Base-by-base conservation (phyloP, 2,888 invertebrate genomes). In the Drosophila differens region DNA sequence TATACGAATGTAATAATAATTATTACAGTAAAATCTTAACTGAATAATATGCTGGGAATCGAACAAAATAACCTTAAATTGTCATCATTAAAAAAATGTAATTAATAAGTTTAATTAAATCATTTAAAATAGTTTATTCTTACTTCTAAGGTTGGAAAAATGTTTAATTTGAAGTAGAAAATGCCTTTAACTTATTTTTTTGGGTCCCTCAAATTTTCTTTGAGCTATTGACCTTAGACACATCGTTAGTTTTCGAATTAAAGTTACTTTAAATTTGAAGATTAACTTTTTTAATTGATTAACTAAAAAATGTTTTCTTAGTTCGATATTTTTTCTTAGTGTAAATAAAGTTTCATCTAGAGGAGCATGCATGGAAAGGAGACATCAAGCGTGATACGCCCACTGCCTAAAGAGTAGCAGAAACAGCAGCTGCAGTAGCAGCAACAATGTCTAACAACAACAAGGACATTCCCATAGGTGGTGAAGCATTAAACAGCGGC, bases 401-500 rank as follows among this genome's bases (percentile, higher is more conserved):
- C 55, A 28, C 37, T 7, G 47, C 22, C 51, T n/a, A n/a, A 57
- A 14, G 35, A 37, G 47, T 44, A 47, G 19, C 28, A 28, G 37
- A 19, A 47, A 41, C 16, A 35, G 41, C 51, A 49, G 47, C 28
- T 32, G 54, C 61, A 41, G 28, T 7, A 49, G 33, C 65, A 79
- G 59, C 54, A 63, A 59, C 71, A 76, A 80, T 79, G 75, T 73
- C 74, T 70, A 61, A 70, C 57, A 51, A 54, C 30, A 70, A 39
- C 47, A 62, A 44, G 54, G 30, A 41, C 30, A 61, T 47, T 51
- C 39, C n/a, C 49, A 49, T 65, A 54, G 52, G 53, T 51, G 72
- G 74, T 75, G 76, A 77, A 79, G 61, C 63, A n/a, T 74, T 72
- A 52, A 80, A 68, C 60, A 62, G 74, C 70, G 67, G 76, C 60